Evolutionary conservation across 2,888 invertebrate genomes (phyloP).

Genomic region (Cremastinae sp.): DNA sequence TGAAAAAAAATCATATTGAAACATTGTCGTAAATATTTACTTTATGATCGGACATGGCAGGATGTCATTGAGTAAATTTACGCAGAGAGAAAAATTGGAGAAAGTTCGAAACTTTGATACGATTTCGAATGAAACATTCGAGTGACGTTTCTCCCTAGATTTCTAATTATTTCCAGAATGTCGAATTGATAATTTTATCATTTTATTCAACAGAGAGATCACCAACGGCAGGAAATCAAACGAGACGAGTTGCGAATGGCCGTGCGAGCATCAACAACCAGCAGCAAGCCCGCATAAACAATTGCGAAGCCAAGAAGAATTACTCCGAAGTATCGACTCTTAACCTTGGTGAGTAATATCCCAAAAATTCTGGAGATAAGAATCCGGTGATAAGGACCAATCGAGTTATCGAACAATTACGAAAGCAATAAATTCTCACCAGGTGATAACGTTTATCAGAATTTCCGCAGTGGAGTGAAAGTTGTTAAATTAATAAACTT

Average conservation of each 20-base stretch:
- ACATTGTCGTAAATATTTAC: not conserved
- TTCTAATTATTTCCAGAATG: not conserved
- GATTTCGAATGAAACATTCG: not conserved
- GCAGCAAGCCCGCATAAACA: conserved; percentile 71
- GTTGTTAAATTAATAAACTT: conserved; percentile 8
- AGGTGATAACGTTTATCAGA: not conserved
- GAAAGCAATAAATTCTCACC: not conserved
- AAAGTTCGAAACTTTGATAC: no score
- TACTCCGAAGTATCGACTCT: conserved; percentile 71
- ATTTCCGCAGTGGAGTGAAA: not conserved
- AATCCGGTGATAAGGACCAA: not conserved
- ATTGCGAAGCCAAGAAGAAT: conserved; percentile 74
- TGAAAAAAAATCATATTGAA: not conserved
- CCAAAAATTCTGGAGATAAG: not conserved
- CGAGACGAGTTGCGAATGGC: conserved; percentile 74
- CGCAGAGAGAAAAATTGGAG: no score
- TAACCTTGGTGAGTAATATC: conserved; percentile 73
- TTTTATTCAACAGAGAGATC: conserved; percentile 71
- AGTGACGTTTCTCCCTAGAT: conserved; percentile 14
- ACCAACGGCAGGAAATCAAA: conserved; percentile 72
- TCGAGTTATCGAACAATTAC: not conserved
- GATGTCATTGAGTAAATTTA: no score
- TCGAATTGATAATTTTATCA: conserved; percentile 18
- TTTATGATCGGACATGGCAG: no score
- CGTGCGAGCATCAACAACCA: conserved; percentile 63